phyloP scores from a whole-genome alignment of 2,797 vertebrate genomes.

The Schizothorax lantsangensis region DNA sequence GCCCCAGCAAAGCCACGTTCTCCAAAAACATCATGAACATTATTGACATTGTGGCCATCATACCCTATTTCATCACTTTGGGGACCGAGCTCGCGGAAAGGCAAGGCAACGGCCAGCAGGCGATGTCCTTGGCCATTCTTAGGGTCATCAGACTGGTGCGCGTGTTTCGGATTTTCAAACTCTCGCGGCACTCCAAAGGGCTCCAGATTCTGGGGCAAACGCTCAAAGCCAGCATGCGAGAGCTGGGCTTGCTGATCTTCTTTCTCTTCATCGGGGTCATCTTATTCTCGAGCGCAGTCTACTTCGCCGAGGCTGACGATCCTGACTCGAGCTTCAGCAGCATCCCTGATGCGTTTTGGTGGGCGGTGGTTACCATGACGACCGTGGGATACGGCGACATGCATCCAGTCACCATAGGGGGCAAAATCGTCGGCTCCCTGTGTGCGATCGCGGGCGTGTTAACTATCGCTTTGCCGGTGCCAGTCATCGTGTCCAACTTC shows the following conservation, averaged over 20 bases:
- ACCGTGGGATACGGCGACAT: conserved; percentile 98
- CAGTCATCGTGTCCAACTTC: conserved; percentile 98
- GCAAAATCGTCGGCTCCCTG: conserved; percentile 96
- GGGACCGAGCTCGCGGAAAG: conserved; percentile 95
- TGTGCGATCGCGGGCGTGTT: conserved; percentile 97
- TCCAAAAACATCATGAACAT: conserved; percentile 99
- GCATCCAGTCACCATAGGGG: conserved; percentile 97
- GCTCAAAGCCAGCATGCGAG: conserved; percentile 96
- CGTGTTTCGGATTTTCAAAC: conserved; percentile 98
- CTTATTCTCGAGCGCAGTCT: conserved; percentile 96
- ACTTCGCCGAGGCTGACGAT: conserved; percentile 96
- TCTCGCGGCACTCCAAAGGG: conserved; percentile 96
- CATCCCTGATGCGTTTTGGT: conserved; percentile 99
- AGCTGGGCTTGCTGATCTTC: conserved; percentile 94
- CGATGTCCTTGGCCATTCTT: conserved; percentile 96
- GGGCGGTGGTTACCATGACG: conserved; percentile 99
- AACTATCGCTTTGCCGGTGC: conserved; percentile 95
- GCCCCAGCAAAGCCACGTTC: conserved; percentile 96
- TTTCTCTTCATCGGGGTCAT: conserved; percentile 98
- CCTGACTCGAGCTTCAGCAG: conserved; percentile 93
- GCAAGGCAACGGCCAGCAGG: conserved; percentile 96
- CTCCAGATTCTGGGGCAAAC: conserved; percentile 97
- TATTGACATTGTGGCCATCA: conserved; percentile 98
- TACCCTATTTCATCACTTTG: conserved; percentile 97
- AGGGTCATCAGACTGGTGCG: conserved; percentile 93